phyloP scores from a whole-genome alignment of 2,113 vertebrate species.

The Psilopogon haemacephalus region DNA sequence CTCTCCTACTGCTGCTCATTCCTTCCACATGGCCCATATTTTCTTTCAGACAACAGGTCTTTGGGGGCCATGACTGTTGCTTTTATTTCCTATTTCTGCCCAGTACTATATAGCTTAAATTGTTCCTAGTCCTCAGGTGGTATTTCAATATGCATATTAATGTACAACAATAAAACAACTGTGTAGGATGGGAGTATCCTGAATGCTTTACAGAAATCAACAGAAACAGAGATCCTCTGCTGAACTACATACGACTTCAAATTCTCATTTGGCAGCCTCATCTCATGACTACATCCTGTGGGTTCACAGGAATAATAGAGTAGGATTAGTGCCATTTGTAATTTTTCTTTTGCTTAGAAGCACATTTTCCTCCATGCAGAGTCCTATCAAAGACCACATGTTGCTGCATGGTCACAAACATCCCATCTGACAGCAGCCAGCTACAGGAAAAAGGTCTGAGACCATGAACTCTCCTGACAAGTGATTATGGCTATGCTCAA shows the following conservation, averaged over 20 bases:
- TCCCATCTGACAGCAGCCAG: background rate
- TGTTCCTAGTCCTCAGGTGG: background rate
- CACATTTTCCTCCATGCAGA: background rate
- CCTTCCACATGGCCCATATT: background rate
- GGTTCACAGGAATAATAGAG: fast-evolving
- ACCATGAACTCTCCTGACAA: background rate
- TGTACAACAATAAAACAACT: background rate
- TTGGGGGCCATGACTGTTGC: background rate
- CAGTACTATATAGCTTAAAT: background rate
- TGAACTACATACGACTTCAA: background rate
- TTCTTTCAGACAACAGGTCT: background rate
- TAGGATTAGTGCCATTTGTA: background rate
- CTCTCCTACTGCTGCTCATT: background rate
- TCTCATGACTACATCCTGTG: background rate
- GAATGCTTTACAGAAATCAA: background rate
- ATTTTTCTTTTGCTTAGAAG: background rate
- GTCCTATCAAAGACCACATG: background rate
- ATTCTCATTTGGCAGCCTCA: background rate
- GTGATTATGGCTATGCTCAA: background rate
- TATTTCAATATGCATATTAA: background rate
- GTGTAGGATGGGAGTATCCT: background rate
- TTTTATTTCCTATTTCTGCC: background rate
- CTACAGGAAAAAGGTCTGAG: background rate
- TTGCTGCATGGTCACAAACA: background rate
- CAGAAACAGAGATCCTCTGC: background rate